Base-by-base conservation (phyloP, 2,888 invertebrate species). In the Leistus spinibarbis region DNA sequence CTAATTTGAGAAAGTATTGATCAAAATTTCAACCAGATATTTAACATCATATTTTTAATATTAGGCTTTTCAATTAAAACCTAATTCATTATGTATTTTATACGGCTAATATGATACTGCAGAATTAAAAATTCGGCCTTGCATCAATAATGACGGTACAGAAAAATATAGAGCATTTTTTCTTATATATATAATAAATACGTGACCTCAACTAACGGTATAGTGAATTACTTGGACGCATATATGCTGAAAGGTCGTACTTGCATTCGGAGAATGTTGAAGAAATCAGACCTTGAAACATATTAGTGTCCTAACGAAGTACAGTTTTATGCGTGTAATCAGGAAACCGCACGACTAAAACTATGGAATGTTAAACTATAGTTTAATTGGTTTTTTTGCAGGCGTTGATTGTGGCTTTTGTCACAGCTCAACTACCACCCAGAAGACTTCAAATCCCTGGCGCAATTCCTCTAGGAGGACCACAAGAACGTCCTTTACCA, bases 371-470 rank as follows among this genome's bases (percentile, higher is more conserved):
- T 62, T 65, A n/a, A 27, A 24, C n/a, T n/a, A n/a, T n/a, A n/a
- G 16, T 20, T n/a, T 22, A 68, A 57, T 40, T 27, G 23, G 54
- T 16, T 66, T 67, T 27, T 7, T 74, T 68, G 19, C 23, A 75
- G 75, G 88, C 88, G 79, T 88, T 89, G 84, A 87, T 82, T 76
- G 86, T 87, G 81, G 88, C 88, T 76, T 88, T 88, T 83, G 84
- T 85, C 72, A 87, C 87, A 79, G 85, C 85, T 56, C 90, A 91
- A 79, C 81, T 87, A 72, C 92, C 92, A 72, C 92, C 92, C n/a
- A 91, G 88, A 10, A 86, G 92, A 80, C 84, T 92, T 17, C 87
- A 87, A 80, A 91, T 93, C 78, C 91, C 92, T 0, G 92, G 92
- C 57, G 92, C 92, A 0, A 81, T 90, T 20, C 84, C 86, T 7